Percentiles rank a stretch among this genome's conserved stretches.
These are phyloP conservation scores for Apis laboriosa DNA, from an alignment of 1,140 invertebrate species.

Conservation along the genomic window DNA sequence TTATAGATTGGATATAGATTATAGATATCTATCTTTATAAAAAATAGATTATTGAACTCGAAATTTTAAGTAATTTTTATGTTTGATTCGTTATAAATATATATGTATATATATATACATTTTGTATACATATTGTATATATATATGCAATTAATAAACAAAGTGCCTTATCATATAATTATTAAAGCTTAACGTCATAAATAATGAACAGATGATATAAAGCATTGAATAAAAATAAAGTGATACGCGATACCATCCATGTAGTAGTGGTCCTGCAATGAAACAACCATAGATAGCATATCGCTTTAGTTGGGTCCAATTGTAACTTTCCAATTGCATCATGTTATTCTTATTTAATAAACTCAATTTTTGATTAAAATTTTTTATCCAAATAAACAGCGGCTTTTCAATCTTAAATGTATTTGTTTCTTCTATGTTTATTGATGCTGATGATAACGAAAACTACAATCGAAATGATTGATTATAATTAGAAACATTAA, in stretches of 20 bases:
- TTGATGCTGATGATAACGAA: background rate
- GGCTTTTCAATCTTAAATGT: conserved; percentile 38
- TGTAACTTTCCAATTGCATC: conserved; percentile 56
- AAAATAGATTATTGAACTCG: background rate
- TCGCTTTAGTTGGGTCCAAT: conserved; percentile 73
- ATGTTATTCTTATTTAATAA: conserved; percentile 47
- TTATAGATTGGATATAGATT: background rate
- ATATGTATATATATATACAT: background rate
- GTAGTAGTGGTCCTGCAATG: conserved; percentile 72
- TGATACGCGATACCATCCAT: conserved; percentile 67
- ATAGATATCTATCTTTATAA: background rate
- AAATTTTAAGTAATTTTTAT: background rate
- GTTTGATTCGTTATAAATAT: background rate
- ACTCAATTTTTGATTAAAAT: conserved; percentile 58
- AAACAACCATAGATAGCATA: conserved; percentile 74
- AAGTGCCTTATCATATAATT: background rate
- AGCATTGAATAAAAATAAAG: background rate
- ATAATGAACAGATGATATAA: background rate
- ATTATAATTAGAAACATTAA: background rate
- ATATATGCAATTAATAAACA: background rate
- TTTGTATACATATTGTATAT: background rate
- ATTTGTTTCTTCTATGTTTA: background rate
- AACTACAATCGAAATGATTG: conserved; percentile 1
- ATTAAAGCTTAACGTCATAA: conserved; percentile 22
- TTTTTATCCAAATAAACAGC: conserved; percentile 48